A percentile compares a stretch with the other conserved stretches of the same genome.
Conservation (phyloP, 2,888 invertebrate genomes). For the Megalurothrips usitatus region DNA sequence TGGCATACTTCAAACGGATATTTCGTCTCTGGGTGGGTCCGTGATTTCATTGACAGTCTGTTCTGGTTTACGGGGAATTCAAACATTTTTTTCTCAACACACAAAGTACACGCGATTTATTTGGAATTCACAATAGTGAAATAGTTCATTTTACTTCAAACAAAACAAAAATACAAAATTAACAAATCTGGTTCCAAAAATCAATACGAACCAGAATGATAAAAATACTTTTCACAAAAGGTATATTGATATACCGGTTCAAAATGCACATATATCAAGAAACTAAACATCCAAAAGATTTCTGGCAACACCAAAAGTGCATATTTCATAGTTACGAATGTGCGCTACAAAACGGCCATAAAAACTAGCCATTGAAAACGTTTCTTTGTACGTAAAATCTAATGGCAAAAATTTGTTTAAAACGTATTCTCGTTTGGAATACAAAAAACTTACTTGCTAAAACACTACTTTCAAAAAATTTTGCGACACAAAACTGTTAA, state of each 20-base stretch:
- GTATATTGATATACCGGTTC: neutral
- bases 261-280: conserved; percentile 22
- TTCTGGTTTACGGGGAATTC: no score
- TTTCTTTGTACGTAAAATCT: neutral
- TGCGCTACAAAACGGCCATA: neutral
- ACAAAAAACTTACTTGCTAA: conserved; percentile 13
- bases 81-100: no score
- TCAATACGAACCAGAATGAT: conserved; percentile 6
- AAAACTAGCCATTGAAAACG: neutral
- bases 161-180: conserved; percentile 25
- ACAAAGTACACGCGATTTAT: no score
- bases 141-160: conserved; percentile 21
- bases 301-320: conserved; percentile 17
- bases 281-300: conserved; percentile 18
- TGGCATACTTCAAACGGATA: no score
- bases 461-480: neutral
- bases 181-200: conserved; percentile 26
- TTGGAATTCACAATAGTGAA: neutral
- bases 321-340: neutral
- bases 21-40: no score
- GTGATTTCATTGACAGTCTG: no score
- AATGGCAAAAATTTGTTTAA: neutral
- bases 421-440: neutral
- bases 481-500: conserved; percentile 17
- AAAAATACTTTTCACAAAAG: conserved; percentile 6